Conservation (phyloP, 2,888 invertebrate species). For the Apotomis turbidana region DNA sequence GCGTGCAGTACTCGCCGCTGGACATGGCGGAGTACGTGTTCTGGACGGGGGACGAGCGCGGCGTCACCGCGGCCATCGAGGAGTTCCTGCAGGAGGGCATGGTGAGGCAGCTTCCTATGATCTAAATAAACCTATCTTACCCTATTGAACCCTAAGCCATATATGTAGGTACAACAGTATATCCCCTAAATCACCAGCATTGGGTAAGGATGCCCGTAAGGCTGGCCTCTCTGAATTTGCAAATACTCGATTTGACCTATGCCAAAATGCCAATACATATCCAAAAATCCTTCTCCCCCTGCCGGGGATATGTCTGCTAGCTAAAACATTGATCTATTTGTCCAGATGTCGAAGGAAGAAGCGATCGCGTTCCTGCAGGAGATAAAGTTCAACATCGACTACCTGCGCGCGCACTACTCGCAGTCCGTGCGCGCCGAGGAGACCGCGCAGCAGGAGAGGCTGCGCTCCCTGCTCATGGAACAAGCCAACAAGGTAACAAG, state of each 20-base stretch:
- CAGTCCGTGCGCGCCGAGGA: slow-evolving; percentile 76
- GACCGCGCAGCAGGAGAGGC: slow-evolving; percentile 72
- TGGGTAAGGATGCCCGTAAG: too few relatives aligned
- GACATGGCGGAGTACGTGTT: slow-evolving; percentile 93
- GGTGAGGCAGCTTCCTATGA: slow-evolving; percentile 74
- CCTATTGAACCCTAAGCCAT: not conserved
- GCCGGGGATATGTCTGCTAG: not conserved
- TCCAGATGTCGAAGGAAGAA: slow-evolving; percentile 89
- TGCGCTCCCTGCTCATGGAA: slow-evolving; percentile 70
- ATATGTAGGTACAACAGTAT: not conserved
- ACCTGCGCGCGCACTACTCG: slow-evolving; percentile 86
- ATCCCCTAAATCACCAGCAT: too few relatives aligned
- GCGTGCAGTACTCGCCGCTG: slow-evolving; percentile 88
- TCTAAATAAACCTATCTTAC: too few relatives aligned
- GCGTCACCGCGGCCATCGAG: slow-evolving; percentile 90
- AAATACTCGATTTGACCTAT: too few relatives aligned
- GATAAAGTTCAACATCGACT: slow-evolving; percentile 89
- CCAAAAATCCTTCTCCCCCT: too few relatives aligned
- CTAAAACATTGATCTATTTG: not conserved
- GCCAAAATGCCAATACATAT: too few relatives aligned
- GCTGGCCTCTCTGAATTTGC: too few relatives aligned
- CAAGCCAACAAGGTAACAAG: slow-evolving; percentile 70
- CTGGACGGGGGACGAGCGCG: slow-evolving; percentile 92
- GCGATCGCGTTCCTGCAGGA: slow-evolving; percentile 90
- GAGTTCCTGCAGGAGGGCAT: slow-evolving; percentile 90